These are phyloP conservation scores for Calycopis cecrops DNA, from an alignment of 1,140 invertebrate species.

Conservation along the genomic window DNA sequence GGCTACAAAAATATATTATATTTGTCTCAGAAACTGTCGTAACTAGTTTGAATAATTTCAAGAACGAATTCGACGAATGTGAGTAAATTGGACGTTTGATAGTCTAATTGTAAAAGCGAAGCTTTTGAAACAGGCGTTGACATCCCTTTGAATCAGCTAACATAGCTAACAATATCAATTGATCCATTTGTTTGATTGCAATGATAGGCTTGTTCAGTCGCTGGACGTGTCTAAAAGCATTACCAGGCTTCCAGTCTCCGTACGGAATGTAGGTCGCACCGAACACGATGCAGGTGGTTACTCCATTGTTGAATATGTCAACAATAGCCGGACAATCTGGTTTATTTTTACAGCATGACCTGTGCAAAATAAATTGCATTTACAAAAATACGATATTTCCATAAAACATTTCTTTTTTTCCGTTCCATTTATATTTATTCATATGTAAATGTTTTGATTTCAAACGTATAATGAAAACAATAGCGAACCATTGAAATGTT, in stretches of 20 bases:
- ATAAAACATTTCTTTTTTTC: too few relatives aligned
- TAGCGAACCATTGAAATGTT: too few relatives aligned
- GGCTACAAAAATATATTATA: too few relatives aligned
- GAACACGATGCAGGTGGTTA: background rate
- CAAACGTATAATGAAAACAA: too few relatives aligned
- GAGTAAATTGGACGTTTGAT: too few relatives aligned
- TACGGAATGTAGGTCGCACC: slow-evolving; percentile 5
- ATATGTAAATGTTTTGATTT: too few relatives aligned
- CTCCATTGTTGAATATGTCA: background rate
- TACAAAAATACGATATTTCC: background rate
- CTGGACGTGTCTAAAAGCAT: slow-evolving; percentile 9
- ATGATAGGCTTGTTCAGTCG: background rate
- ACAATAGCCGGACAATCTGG: slow-evolving; percentile 1
- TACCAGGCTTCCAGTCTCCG: background rate
- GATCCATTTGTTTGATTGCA: slow-evolving; percentile 9
- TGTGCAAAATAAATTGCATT: slow-evolving; percentile 5
- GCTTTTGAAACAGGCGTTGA: background rate
- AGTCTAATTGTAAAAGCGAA: slow-evolving; percentile 1
- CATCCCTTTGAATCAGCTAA: slow-evolving; percentile 3
- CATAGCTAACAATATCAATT: slow-evolving; percentile 1
- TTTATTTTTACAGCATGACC: background rate
- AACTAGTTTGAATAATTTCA: too few relatives aligned
- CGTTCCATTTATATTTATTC: too few relatives aligned
- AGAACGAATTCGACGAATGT: too few relatives aligned
- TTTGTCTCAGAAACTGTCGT: too few relatives aligned